A percentile compares a stretch with the other conserved stretches of the same genome.
Conservation (phyloP, 2,888 invertebrate species). For the Margaritifera margaritifera region DNA sequence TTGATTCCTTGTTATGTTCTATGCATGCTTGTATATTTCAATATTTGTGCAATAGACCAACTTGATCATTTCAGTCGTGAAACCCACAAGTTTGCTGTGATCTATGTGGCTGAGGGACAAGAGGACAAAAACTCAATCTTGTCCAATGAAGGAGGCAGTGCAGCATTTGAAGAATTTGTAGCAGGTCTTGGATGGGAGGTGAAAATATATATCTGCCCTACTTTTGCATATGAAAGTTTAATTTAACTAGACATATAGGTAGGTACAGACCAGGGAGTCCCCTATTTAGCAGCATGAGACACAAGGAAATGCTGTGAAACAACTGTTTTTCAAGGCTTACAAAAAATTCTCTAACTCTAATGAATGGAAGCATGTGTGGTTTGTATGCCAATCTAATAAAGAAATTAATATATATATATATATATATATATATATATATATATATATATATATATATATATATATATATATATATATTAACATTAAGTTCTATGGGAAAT, state of each 20-base stretch:
- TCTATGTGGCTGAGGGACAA: constrained; percentile 96
- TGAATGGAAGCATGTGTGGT: no score
- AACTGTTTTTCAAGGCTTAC: no score
- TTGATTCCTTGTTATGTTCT: neutral
- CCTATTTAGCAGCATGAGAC: no score
- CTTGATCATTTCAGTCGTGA: constrained; percentile 65
- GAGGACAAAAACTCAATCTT: constrained; percentile 96
- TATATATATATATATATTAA: no score
- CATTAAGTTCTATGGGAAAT: no score
- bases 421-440: no score
- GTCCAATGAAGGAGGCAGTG: constrained; percentile 92
- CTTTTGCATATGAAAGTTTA: neutral
- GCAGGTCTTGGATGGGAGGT: constrained; percentile 83
- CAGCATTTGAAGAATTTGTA: constrained; percentile 87
- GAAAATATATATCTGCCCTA: constrained; percentile 16
- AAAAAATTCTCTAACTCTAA: no score
- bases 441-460: no score
- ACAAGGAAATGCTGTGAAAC: no score
- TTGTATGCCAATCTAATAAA: no score
- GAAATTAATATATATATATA: no score
- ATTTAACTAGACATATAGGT: neutral
- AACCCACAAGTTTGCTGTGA: constrained; percentile 86
- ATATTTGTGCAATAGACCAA: neutral
- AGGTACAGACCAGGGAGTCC: no score
- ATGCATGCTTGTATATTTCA: neutral